Conservation (phyloP, 2,888 invertebrate genomes). For the Drosophila merina region DNA sequence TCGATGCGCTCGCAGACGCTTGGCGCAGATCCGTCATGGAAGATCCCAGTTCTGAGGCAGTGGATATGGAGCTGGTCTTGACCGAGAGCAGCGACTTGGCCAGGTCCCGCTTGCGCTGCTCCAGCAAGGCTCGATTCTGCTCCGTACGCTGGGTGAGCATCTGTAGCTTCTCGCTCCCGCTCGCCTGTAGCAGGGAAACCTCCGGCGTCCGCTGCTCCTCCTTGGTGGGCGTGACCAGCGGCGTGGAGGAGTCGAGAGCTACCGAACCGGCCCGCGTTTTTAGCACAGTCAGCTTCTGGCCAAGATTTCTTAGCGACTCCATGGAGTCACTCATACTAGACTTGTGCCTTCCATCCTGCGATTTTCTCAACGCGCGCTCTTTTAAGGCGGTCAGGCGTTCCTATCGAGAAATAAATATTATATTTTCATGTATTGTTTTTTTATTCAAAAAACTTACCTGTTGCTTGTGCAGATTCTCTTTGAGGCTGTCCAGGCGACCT, state of each 20-base stretch:
- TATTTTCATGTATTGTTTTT: background rate
- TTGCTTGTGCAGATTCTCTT: slow-evolving; percentile 64
- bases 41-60: slow-evolving; percentile 77
- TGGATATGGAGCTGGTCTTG: slow-evolving; percentile 77
- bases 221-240: slow-evolving; percentile 27
- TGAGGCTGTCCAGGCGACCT: slow-evolving; percentile 58
- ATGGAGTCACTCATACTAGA: slow-evolving; percentile 55
- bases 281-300: slow-evolving; percentile 35
- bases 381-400: slow-evolving; percentile 63
- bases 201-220: slow-evolving; percentile 1
- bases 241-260: slow-evolving; percentile 41
- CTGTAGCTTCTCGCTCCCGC: slow-evolving; percentile 85
- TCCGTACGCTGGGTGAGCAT: slow-evolving; percentile 85
- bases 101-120: slow-evolving; percentile 85
- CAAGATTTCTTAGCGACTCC: slow-evolving; percentile 61
- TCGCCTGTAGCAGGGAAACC: slow-evolving; percentile 15
- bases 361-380: slow-evolving; percentile 56
- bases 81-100: slow-evolving; percentile 83
- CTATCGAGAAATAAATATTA: slow-evolving; percentile 17
- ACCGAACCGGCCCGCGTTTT: slow-evolving; percentile 21
- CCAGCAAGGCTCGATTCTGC: slow-evolving; percentile 85
- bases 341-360: slow-evolving; percentile 42
- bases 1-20: slow-evolving; percentile 37
- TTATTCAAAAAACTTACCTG: slow-evolving; percentile 46
- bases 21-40: slow-evolving; percentile 83